Conservation (phyloP, 2,888 invertebrate species). For the Heliconius aoede region DNA sequence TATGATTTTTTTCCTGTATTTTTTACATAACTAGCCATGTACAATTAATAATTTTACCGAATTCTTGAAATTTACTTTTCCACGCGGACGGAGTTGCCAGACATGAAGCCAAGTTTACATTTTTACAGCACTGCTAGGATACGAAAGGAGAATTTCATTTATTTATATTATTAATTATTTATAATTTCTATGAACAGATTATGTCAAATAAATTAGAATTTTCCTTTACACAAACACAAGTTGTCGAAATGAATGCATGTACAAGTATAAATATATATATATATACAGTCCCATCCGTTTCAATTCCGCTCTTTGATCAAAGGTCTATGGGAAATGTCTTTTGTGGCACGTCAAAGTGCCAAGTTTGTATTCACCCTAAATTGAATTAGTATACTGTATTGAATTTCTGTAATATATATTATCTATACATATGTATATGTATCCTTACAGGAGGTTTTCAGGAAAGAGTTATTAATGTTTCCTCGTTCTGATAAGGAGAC, state of each 20-base stretch:
- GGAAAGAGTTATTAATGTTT: no score
- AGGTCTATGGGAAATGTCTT: constrained; percentile 28
- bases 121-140: not conserved
- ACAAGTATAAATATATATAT: not conserved
- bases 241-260: not conserved
- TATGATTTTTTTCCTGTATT: no score
- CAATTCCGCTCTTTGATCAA: constrained; percentile 37
- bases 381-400: constrained; percentile 21
- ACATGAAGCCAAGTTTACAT: not conserved
- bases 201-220: constrained; percentile 13
- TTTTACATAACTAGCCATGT: no score
- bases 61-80: no score
- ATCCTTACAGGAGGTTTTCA: not conserved
- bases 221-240: not conserved
- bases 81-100: no score
- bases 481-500: no score
- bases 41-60: no score
- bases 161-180: not conserved
- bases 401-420: not conserved
- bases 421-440: not conserved
- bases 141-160: not conserved
- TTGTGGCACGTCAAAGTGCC: constrained; percentile 27
- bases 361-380: constrained; percentile 27
- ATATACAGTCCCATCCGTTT: constrained; percentile 23
- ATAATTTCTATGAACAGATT: not conserved